These are phyloP conservation scores for Glaucomys volans DNA, from an alignment of 2,113 vertebrate species.

Conservation along the genomic window DNA sequence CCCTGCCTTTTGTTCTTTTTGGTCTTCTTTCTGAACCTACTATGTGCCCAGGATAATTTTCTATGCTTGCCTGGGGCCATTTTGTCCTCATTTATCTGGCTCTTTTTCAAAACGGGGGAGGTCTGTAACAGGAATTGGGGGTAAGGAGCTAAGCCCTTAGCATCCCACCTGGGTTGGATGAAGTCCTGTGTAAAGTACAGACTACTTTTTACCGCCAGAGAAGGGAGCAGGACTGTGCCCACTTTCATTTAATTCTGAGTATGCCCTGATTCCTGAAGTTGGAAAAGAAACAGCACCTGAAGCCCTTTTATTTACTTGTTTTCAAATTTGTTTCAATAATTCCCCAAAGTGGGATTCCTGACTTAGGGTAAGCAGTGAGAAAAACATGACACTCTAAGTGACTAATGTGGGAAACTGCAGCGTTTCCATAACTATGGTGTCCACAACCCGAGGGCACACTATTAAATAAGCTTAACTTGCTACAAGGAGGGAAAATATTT, in stretches of 20 bases:
- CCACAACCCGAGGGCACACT: conserved; percentile 54
- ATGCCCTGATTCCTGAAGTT: neutral
- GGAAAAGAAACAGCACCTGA: neutral
- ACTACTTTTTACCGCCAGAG: neutral
- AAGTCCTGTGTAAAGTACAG: neutral
- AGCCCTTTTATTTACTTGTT: neutral
- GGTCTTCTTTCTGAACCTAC: neutral
- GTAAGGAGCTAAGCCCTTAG: neutral
- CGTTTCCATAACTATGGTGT: neutral
- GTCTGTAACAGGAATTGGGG: neutral
- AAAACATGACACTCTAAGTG: neutral
- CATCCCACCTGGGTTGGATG: neutral
- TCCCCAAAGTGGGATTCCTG: neutral
- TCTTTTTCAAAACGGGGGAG: neutral
- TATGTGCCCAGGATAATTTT: rapidly evolving
- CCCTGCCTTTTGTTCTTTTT: neutral
- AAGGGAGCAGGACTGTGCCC: too few relatives aligned
- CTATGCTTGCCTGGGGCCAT: rapidly evolving
- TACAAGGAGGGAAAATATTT: conserved; percentile 81
- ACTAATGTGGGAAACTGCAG: neutral
- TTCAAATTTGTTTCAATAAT: neutral
- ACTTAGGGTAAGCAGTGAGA: neutral
- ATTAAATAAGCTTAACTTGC: conserved; percentile 59
- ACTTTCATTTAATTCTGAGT: neutral
- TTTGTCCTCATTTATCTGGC: neutral